Percentiles rank a stretch among this genome's conserved stretches.
Conservation (phyloP, 2,888 invertebrate species). For the Parascotia fuliginaria region DNA sequence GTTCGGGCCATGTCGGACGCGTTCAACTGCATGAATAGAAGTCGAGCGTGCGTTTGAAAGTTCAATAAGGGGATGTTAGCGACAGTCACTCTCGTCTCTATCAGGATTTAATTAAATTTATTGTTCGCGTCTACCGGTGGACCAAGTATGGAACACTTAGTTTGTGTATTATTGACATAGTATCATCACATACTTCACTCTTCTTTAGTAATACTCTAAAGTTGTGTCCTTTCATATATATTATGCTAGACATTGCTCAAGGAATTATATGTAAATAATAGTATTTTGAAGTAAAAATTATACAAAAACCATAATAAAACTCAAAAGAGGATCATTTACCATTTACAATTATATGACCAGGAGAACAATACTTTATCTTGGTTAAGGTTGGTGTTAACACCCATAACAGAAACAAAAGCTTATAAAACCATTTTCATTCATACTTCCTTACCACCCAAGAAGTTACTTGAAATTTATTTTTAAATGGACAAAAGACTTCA, state of each 20-base stretch:
- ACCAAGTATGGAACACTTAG: slow-evolving; percentile 12
- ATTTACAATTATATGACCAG: slow-evolving; percentile 6
- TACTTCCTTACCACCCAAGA: slow-evolving; percentile 59
- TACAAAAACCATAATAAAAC: background rate
- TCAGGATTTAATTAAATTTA: slow-evolving; percentile 62
- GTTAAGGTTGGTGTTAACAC: slow-evolving; percentile 18
- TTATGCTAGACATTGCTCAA: too few relatives aligned
- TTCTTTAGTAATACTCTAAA: too few relatives aligned
- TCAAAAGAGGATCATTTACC: slow-evolving; percentile 3
- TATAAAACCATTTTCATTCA: slow-evolving; percentile 43
- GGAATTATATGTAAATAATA: too few relatives aligned
- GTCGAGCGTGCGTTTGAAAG: slow-evolving; percentile 54
- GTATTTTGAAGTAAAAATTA: background rate
- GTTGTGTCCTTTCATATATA: too few relatives aligned
- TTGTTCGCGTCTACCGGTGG: slow-evolving; percentile 39
- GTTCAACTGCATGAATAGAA: slow-evolving; percentile 37
- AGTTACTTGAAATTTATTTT: slow-evolving; percentile 45
- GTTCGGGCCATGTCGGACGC: slow-evolving; percentile 42
- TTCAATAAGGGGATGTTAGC: slow-evolving; percentile 53
- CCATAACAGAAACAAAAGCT: slow-evolving; percentile 32
- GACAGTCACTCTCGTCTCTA: slow-evolving; percentile 41
- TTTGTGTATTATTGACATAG: background rate
- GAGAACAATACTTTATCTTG: slow-evolving; percentile 29
- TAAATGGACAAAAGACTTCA: slow-evolving; percentile 49
- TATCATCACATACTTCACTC: too few relatives aligned